Evolutionary conservation across 2,113 vertebrate genomes (phyloP).

Genomic region (Silurus asotus): DNA sequence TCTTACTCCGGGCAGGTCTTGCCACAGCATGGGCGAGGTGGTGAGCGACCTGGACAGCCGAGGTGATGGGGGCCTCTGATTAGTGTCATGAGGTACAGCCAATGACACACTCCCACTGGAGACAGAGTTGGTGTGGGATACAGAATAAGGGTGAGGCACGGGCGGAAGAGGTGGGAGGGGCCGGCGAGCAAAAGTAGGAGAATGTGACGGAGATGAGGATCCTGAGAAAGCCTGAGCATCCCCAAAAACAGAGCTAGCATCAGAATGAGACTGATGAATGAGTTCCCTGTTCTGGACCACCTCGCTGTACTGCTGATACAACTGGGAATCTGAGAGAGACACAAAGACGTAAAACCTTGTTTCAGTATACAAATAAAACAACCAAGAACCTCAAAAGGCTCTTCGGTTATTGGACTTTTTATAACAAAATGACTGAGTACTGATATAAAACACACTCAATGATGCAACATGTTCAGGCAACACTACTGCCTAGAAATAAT

Average conservation of each 20-base stretch:
- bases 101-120: conserved; percentile 61
- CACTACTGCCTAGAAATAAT: not conserved
- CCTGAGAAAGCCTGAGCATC: conserved; percentile 55
- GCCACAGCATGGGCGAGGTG: conserved; percentile 82
- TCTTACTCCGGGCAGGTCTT: conserved; percentile 85
- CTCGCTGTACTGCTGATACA: conserved; percentile 95
- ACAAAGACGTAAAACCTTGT: not conserved
- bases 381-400: not conserved
- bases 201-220: conserved; percentile 68
- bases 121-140: conserved; percentile 68
- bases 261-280: conserved; percentile 82
- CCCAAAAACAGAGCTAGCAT: conserved; percentile 64
- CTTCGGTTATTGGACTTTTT: not conserved
- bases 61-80: conserved; percentile 66
- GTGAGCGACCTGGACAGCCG: conserved; percentile 78
- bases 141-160: conserved; percentile 54
- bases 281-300: conserved; percentile 89
- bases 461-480: conserved; percentile 32
- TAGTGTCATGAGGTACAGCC: conserved; percentile 68
- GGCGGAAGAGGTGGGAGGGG: conserved; percentile 74
- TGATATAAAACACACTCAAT: not conserved
- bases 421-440: conserved; percentile 15
- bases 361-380: not conserved
- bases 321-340: conserved; percentile 74
- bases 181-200: conserved; percentile 78